Conservation (phyloP, 2,113 vertebrate species). For the human region GRCh38 chr20:59824001-59824500, state of each 20-base stretch:
- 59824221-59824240: accelerated
- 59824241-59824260: not conserved
- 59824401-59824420: accelerated
- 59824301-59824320: not conserved
- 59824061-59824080: not conserved
- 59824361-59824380: not conserved
- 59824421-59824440: too few species aligned
- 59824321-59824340: too few species aligned
- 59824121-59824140: too few species aligned
- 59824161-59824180: not conserved
- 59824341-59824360: not conserved
- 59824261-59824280: not conserved
- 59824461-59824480: too few species aligned
- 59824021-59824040: accelerated
- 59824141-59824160: too few species aligned
- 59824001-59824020: accelerated
- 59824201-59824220: not conserved
- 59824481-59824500: not conserved
- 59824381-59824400: not conserved
- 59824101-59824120: too few species aligned
- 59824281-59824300: accelerated
- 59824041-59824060: not conserved
- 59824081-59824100: not conserved
- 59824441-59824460: accelerated
- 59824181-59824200: not conserved